A percentile compares a stretch with the other conserved stretches of the same genome.
Conservation (phyloP, 2,113 vertebrate genomes). For the Dolichotis patagonum region DNA sequence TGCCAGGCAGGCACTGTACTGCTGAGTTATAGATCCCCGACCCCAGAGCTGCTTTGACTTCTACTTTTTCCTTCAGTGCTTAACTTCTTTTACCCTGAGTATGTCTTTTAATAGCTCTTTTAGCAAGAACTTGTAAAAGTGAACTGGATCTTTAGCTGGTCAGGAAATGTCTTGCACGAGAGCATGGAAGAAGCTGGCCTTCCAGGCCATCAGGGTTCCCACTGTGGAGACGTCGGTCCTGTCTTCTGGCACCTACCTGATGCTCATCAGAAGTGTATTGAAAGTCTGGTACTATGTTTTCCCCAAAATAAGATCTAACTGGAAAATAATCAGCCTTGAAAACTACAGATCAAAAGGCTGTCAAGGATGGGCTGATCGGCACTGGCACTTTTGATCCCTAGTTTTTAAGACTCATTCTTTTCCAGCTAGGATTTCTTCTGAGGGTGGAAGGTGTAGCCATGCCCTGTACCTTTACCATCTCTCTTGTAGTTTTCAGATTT, state of each 20-base stretch:
- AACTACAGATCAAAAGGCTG: too few species aligned
- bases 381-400: neutral
- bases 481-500: conserved; percentile 13
- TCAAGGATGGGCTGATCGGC: too few species aligned
- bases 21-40: too few species aligned
- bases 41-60: neutral
- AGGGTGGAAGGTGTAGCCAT: neutral
- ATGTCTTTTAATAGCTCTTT: neutral
- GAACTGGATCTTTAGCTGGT: neutral
- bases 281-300: neutral
- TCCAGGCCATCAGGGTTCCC: neutral
- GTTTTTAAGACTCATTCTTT: neutral
- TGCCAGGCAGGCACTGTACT: too few species aligned
- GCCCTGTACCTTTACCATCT: neutral
- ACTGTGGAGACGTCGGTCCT: neutral
- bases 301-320: neutral
- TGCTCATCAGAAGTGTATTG: neutral
- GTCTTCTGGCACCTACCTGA: neutral
- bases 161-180: neutral
- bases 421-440: neutral
- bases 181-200: neutral
- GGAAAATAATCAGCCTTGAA: neutral
- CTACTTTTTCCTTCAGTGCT: neutral
- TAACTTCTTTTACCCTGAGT: neutral
- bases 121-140: neutral